Conservation (phyloP, 2,888 invertebrate genomes). For the Adela reaumurella region DNA sequence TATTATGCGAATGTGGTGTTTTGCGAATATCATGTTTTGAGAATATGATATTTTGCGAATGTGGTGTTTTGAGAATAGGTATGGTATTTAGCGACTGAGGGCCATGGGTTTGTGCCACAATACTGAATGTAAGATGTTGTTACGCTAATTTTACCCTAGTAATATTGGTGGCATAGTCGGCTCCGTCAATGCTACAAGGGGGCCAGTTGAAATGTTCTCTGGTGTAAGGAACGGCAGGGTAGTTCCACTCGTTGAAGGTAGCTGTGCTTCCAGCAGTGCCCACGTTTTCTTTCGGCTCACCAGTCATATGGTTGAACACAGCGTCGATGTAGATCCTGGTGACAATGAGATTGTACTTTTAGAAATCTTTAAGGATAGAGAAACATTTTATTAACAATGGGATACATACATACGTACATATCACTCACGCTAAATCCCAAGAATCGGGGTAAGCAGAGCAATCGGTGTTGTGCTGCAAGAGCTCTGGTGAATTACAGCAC, state of each 20-base stretch:
- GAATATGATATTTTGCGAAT: too few relatives aligned
- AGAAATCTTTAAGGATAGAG: not conserved
- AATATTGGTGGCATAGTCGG: slow-evolving; percentile 60
- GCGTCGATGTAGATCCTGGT: slow-evolving; percentile 77
- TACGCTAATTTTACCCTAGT: slow-evolving; percentile 40
- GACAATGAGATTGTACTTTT: not conserved
- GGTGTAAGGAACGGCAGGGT: slow-evolving; percentile 64
- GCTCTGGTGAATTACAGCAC: not conserved
- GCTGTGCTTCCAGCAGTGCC: slow-evolving; percentile 65
- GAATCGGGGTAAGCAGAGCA: too few relatives aligned
- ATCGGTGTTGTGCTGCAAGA: too few relatives aligned
- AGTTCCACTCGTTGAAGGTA: slow-evolving; percentile 44
- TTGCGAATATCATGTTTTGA: too few relatives aligned
- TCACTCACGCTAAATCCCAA: too few relatives aligned
- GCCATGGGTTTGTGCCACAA: too few relatives aligned
- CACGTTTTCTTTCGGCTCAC: slow-evolving; percentile 33
- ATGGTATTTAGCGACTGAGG: too few relatives aligned
- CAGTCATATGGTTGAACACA: slow-evolving; percentile 84
- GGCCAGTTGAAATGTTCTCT: slow-evolving; percentile 64
- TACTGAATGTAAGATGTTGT: too few relatives aligned
- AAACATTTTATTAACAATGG: not conserved
- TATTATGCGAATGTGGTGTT: too few relatives aligned
- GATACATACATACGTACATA: not conserved
- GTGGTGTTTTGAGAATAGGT: too few relatives aligned
- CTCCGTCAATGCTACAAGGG: slow-evolving; percentile 61